Conservation (phyloP, 2,797 vertebrate species). For the Myioborus melanocephalus region DNA sequence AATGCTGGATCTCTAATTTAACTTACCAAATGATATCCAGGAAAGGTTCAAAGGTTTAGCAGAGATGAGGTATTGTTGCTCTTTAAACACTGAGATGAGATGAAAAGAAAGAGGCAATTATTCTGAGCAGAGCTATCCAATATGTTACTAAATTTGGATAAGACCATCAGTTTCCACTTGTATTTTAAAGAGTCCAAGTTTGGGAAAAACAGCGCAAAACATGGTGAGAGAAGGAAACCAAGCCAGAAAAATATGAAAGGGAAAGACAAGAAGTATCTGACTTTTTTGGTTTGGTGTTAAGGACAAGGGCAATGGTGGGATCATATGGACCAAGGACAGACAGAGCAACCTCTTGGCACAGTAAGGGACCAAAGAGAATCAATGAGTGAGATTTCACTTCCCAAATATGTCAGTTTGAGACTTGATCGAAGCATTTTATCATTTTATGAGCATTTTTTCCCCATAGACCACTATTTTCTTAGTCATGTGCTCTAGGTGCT, state of each 20-base stretch:
- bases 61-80: slow-evolving; percentile 47
- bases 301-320: background rate
- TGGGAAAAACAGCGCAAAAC: background rate
- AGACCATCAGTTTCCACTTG: slow-evolving; percentile 45
- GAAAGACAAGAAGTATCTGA: background rate
- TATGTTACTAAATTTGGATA: slow-evolving; percentile 34
- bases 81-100: slow-evolving; percentile 52
- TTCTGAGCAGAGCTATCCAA: slow-evolving; percentile 48
- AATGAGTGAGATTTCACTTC: background rate
- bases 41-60: slow-evolving; percentile 37
- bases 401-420: rapidly evolving
- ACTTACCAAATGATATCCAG: background rate
- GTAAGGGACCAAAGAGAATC: background rate
- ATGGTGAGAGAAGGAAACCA: background rate
- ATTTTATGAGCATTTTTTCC: background rate
- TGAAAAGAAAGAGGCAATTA: slow-evolving; percentile 59
- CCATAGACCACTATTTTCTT: background rate
- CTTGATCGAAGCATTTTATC: background rate
- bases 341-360: rapidly evolving
- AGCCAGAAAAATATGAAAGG: background rate
- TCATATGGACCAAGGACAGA: rapidly evolving
- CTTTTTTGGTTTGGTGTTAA: background rate
- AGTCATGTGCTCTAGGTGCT: background rate
- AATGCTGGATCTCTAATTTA: background rate
- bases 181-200: background rate